A percentile compares a stretch with the other conserved stretches of the same genome.
Evolutionary conservation across 2,113 vertebrate genomes (phyloP).

Genomic region (Cnemophilus loriae): DNA sequence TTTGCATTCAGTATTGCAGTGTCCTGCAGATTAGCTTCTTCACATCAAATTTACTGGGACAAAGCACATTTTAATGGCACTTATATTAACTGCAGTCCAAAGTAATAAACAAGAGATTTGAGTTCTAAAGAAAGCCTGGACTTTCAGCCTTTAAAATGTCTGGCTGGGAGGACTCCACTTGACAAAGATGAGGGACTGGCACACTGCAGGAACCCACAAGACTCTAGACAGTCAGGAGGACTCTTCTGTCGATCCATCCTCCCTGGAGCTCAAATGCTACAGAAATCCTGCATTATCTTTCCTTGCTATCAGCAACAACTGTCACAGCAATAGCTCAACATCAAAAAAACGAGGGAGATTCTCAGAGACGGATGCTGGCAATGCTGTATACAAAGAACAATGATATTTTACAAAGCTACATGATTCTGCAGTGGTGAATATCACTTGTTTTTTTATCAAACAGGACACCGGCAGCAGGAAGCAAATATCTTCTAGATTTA

Average conservation of each 20-base stretch:
- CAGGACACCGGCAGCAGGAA: constrained; percentile 56
- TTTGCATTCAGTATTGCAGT: neutral
- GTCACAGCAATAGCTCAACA: constrained; percentile 44
- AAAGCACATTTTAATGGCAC: neutral
- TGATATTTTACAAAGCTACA: constrained; percentile 56
- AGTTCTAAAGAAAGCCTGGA: neutral
- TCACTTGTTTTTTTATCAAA: constrained; percentile 63
- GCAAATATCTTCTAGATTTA: constrained; percentile 66
- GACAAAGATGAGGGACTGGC: neutral
- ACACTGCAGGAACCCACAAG: neutral
- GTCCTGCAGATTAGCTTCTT: neutral
- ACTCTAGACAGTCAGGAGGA: neutral
- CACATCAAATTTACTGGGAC: neutral
- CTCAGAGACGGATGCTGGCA: constrained; percentile 38
- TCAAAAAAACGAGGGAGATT: constrained; percentile 39
- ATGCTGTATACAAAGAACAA: constrained; percentile 49
- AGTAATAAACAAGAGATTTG: neutral
- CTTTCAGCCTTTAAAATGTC: neutral
- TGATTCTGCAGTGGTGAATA: constrained; percentile 28
- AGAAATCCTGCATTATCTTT: constrained; percentile 13
- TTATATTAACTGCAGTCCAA: neutral
- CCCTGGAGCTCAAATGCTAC: neutral
- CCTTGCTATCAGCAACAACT: constrained; percentile 29
- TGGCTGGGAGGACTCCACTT: neutral
- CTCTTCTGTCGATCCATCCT: neutral